Percentiles rank a stretch among this genome's conserved stretches.
Evolutionary conservation across 2,888 invertebrate species (phyloP).

Genomic region (Formica aserva): DNA sequence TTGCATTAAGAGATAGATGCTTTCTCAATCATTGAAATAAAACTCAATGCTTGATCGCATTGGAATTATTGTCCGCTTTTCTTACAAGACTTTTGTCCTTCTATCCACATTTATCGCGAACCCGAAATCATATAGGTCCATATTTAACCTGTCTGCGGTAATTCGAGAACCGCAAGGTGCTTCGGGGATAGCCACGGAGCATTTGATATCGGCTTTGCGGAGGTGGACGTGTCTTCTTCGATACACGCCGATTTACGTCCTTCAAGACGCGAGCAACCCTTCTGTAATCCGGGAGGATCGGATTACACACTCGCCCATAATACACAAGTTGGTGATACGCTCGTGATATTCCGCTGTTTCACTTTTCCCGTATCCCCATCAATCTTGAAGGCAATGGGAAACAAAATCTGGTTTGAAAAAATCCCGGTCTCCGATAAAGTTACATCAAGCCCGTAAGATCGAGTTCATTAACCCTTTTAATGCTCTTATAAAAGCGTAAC

Average conservation of each 20-base stretch:
- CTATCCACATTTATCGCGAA: conserved; percentile 65
- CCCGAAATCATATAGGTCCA: conserved; percentile 53
- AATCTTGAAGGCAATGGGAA: conserved; percentile 19
- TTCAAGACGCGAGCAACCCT: conserved; percentile 50
- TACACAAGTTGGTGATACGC: conserved; percentile 67
- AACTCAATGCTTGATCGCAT: conserved; percentile 29
- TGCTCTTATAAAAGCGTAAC: neutral
- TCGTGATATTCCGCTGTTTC: conserved; percentile 60
- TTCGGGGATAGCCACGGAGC: conserved; percentile 62
- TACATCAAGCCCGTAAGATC: neutral
- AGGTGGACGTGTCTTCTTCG: conserved; percentile 72
- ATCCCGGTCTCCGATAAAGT: conserved; percentile 1
- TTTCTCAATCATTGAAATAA: conserved; percentile 19
- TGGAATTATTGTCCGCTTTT: conserved; percentile 45
- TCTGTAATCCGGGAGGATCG: conserved; percentile 71
- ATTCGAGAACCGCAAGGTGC: conserved; percentile 74
- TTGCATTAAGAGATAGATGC: neutral
- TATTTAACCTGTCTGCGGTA: conserved; percentile 69
- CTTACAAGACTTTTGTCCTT: conserved; percentile 58
- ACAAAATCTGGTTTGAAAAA: conserved; percentile 5
- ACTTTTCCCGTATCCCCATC: conserved; percentile 4
- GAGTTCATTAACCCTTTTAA: neutral
- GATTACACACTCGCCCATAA: conserved; percentile 68
- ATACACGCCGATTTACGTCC: conserved; percentile 66
- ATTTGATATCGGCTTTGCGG: conserved; percentile 72